phyloP scores from a whole-genome alignment of 2,888 invertebrate species.

The Caenorhabditis panamensis region DNA sequence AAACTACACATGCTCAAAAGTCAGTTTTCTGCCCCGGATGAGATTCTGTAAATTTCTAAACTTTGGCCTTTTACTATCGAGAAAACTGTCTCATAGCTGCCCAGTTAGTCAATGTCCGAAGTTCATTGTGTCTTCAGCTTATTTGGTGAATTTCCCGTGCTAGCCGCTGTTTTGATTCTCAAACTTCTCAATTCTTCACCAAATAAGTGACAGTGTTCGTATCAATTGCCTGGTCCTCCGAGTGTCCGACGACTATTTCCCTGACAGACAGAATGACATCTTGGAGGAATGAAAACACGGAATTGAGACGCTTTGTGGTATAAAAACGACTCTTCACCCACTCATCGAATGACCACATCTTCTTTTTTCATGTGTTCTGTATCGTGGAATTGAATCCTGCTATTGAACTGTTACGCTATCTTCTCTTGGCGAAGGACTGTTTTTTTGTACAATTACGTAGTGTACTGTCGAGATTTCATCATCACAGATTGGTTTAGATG shows the following conservation, averaged over 20 bases:
- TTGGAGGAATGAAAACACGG: conserved; percentile 31
- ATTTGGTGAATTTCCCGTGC: conserved; percentile 36
- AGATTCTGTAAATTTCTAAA: too few relatives aligned
- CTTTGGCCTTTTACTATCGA: neutral
- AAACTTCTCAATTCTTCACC: conserved; percentile 34
- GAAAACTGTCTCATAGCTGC: conserved; percentile 1
- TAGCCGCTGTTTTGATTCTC: neutral
- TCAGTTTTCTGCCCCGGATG: too few relatives aligned
- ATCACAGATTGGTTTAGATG: neutral
- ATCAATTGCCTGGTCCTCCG: conserved; percentile 25
- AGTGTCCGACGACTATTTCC: conserved; percentile 18
- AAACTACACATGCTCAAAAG: too few relatives aligned
- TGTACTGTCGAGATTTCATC: neutral
- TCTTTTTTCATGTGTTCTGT: neutral
- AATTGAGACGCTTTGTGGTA: conserved; percentile 9
- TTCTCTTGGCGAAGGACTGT: too few relatives aligned
- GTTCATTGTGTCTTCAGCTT: conserved; percentile 50
- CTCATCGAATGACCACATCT: neutral
- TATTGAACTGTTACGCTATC: too few relatives aligned
- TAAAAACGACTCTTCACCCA: conserved; percentile 5
- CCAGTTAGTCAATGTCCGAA: conserved; percentile 23
- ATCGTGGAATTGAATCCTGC: too few relatives aligned
- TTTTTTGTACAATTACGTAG: neutral
- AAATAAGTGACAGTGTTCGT: conserved; percentile 19
- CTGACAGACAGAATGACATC: conserved; percentile 43